Evolutionary conservation across 1,140 invertebrate species (phyloP).

Genomic region (Drosophila obscura): DNA sequence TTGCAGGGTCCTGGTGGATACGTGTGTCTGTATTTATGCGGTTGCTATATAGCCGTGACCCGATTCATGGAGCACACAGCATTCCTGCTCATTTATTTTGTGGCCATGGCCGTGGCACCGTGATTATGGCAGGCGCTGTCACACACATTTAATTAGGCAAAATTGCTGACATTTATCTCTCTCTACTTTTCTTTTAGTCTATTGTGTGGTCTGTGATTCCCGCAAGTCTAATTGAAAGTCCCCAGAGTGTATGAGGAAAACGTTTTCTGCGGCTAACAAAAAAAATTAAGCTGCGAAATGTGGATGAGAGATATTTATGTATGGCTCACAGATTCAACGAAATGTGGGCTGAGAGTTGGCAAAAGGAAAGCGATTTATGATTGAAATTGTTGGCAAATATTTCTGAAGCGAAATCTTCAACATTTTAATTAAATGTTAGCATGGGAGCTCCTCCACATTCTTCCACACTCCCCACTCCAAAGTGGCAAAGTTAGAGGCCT

Average conservation of each 20-base stretch:
- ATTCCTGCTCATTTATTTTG: conserved; percentile 64
- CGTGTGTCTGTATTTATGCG: conserved; percentile 38
- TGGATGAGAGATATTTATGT: neutral
- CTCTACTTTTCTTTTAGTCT: conserved; percentile 1
- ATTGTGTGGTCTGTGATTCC: conserved; percentile 7
- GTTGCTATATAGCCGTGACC: conserved; percentile 58
- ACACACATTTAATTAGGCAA: conserved; percentile 69
- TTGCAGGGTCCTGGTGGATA: conserved; percentile 1
- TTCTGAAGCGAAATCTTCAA: neutral
- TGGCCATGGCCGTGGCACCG: conserved; percentile 24
- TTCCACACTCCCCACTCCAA: too few species aligned
- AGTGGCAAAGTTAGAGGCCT: conserved; percentile 4
- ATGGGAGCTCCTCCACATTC: too few species aligned
- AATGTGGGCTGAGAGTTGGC: too few species aligned
- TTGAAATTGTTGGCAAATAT: conserved; percentile 4
- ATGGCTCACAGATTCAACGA: too few species aligned
- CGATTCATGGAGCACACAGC: conserved; percentile 46
- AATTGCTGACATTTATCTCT: conserved; percentile 50
- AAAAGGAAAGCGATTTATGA: neutral
- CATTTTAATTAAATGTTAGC: conserved; percentile 27
- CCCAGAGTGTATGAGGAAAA: neutral
- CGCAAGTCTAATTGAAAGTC: conserved; percentile 39
- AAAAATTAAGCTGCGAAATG: neutral
- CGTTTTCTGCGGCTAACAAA: too few species aligned
- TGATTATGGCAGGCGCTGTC: conserved; percentile 61